A percentile compares a stretch with the other conserved stretches of the same genome.
Evolutionary conservation across 2,797 vertebrate genomes (phyloP).

Genomic region (Phrynocephalus forsythii): DNA sequence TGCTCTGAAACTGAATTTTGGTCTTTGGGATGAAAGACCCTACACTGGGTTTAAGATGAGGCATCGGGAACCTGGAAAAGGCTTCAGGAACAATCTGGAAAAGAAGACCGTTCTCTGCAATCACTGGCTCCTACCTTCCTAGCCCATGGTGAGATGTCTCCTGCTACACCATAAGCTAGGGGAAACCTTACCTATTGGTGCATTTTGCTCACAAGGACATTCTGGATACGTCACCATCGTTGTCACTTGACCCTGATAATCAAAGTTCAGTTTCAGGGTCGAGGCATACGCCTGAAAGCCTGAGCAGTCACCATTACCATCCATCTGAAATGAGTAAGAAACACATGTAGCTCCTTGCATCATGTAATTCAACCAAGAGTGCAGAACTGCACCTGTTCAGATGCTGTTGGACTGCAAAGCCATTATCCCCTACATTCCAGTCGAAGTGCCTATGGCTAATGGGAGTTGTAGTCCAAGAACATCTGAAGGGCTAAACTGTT

Average conservation of each 20-base stretch:
- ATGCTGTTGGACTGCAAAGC: background rate
- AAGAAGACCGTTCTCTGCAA: background rate
- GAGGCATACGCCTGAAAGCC: constrained; percentile 59
- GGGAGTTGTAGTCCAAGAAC: too few species aligned
- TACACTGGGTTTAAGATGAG: too few species aligned
- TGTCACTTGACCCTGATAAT: constrained; percentile 38
- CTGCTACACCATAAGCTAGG: background rate
- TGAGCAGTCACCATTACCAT: constrained; percentile 57
- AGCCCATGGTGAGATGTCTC: background rate
- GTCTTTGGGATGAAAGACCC: too few species aligned
- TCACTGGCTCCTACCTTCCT: background rate
- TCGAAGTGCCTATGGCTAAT: too few species aligned
- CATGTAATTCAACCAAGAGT: background rate
- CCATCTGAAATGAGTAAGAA: constrained; percentile 55
- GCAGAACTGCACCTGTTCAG: background rate
- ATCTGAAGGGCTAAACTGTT: background rate
- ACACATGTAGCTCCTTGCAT: background rate
- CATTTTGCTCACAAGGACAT: constrained; percentile 67
- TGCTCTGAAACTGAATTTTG: too few species aligned
- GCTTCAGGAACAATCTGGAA: background rate
- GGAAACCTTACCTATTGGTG: constrained; percentile 59
- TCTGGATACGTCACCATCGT: constrained; percentile 64
- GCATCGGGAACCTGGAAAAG: too few species aligned
- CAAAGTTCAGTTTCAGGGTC: constrained; percentile 71
- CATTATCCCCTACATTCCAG: too few species aligned